Percentiles rank a stretch among this genome's conserved stretches.
Conservation (phyloP, 2,113 vertebrate species). For the Eonycteris spelaea region DNA sequence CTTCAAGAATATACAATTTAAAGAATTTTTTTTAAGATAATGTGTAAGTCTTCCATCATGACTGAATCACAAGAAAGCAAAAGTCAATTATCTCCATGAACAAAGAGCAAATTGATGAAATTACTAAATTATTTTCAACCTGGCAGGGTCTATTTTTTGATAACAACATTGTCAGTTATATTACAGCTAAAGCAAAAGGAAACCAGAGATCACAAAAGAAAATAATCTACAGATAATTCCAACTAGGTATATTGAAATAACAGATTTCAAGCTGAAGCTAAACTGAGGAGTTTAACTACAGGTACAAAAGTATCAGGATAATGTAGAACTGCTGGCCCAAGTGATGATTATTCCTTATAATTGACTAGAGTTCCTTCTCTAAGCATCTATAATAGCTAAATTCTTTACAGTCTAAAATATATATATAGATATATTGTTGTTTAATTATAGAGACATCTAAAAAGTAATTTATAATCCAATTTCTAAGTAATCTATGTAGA, state of each 20-base stretch:
- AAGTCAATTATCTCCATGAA: constrained; percentile 21
- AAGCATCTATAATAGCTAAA: background rate
- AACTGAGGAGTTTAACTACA: background rate
- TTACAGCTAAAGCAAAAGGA: background rate
- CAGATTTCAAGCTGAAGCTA: background rate
- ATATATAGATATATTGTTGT: background rate
- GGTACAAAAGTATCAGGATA: background rate
- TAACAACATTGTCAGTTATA: background rate
- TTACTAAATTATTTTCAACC: constrained; percentile 29
- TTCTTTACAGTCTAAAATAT: background rate
- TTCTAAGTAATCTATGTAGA: background rate
- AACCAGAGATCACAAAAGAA: constrained; percentile 7
- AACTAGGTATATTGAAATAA: background rate
- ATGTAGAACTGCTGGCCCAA: background rate
- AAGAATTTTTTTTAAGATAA: background rate
- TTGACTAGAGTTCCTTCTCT: background rate
- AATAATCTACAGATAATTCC: background rate
- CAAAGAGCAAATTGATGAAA: constrained; percentile 10
- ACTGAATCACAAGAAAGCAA: background rate
- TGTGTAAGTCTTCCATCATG: background rate
- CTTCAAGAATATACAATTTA: background rate
- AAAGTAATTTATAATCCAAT: constrained; percentile 37
- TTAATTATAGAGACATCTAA: background rate
- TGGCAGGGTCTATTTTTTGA: background rate
- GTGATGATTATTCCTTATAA: background rate